Evolutionary conservation across 2,113 vertebrate species (phyloP).

Genomic region (Butorides virescens): DNA sequence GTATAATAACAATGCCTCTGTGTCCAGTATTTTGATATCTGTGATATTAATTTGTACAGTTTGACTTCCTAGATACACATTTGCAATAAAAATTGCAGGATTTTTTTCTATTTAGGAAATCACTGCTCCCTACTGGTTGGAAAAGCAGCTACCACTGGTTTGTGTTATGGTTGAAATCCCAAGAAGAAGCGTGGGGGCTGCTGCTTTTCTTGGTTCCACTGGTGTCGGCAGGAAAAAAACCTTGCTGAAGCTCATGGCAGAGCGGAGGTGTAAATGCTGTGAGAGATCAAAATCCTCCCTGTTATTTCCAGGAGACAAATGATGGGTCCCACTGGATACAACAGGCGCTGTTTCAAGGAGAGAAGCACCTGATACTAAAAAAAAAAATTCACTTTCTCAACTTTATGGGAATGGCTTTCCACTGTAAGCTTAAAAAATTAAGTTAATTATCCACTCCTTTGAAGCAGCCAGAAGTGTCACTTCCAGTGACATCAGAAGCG

Average conservation of each 20-base stretch:
- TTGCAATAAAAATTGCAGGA: not conserved
- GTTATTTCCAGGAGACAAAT: not conserved
- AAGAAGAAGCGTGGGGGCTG: not conserved
- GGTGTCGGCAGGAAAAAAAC: not conserved
- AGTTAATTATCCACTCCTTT: conserved; percentile 18
- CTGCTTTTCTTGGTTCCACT: not conserved
- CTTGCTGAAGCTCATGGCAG: not conserved
- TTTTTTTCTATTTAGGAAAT: not conserved
- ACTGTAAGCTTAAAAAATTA: not conserved
- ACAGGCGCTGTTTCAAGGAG: not conserved
- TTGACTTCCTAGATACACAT: conserved; percentile 3
- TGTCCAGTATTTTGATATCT: conserved; percentile 35
- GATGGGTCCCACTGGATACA: not conserved
- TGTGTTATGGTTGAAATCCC: not conserved
- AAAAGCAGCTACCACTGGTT: not conserved
- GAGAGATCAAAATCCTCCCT: not conserved
- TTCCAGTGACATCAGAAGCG: not conserved
- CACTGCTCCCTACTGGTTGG: not conserved
- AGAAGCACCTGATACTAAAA: not conserved
- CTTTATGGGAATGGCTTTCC: not conserved
- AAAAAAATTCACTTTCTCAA: not conserved
- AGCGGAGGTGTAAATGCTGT: not conserved
- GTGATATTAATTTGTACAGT: conserved; percentile 16
- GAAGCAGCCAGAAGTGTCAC: conserved; percentile 32
- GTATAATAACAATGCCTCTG: conserved; percentile 17